Conservation (phyloP, 2,113 vertebrate species). For the Tautogolabrus adspersus region DNA sequence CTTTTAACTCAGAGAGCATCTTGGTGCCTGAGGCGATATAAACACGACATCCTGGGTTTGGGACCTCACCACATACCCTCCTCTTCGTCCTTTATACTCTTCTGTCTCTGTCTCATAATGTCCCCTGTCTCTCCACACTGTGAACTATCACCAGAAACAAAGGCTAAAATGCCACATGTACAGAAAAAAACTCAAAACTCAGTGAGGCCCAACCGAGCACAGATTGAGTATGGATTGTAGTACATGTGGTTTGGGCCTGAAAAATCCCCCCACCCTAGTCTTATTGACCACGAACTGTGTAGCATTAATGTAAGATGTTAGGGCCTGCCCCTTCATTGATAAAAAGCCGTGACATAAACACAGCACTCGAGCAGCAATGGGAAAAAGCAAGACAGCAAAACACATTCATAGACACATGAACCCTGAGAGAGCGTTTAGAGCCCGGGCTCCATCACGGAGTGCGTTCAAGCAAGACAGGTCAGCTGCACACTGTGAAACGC, state of each 20-base stretch:
- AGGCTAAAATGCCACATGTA: conserved; percentile 29
- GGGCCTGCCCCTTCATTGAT: conserved; percentile 27
- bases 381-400: neutral
- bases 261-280: conserved; percentile 15
- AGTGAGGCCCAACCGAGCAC: conserved; percentile 35
- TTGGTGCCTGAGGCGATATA: conserved; percentile 36
- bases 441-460: conserved; percentile 33
- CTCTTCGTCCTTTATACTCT: neutral
- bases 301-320: conserved; percentile 16
- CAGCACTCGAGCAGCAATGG: neutral
- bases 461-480: conserved; percentile 52
- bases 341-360: conserved; percentile 39
- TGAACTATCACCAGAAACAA: conserved; percentile 15
- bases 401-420: conserved; percentile 20
- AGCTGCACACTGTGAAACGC: conserved; percentile 42
- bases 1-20: conserved; percentile 25
- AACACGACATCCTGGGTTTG: conserved; percentile 34
- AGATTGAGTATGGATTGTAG: conserved; percentile 54
- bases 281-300: conserved; percentile 32
- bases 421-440: conserved; percentile 22
- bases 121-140: neutral
- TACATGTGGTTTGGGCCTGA: conserved; percentile 40
- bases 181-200: conserved; percentile 14
- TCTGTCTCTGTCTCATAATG: conserved; percentile 14
- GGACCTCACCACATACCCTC: conserved; percentile 1